Base-by-base conservation (phyloP, 2,113 vertebrate genomes). In the Neotragus moschatus region DNA sequence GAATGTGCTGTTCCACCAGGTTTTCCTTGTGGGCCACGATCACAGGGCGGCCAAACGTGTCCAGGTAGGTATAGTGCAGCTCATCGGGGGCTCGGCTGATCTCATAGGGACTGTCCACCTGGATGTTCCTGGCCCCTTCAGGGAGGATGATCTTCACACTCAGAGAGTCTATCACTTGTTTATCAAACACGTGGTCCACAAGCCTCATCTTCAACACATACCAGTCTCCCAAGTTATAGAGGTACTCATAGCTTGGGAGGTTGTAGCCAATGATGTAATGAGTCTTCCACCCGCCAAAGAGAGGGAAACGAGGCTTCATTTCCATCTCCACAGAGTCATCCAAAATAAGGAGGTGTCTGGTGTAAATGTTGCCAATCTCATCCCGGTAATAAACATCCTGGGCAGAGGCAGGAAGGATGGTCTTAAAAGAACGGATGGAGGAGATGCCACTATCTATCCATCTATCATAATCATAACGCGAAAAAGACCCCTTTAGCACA, bases 211-310 rank as follows among this genome's bases (percentile, higher is more conserved):
- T 99, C 98, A 99, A 98, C 23, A 99, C 99, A 89, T 99, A 99
- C 94, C 99, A 99, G 98, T 99, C 99, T 97, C 99, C 99, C 8
- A 99, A 98, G 63, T 99, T 99, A 98, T 99, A 99, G 63, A 99
- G 99, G 97, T 99, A 99, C 88, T 99, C 99, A 0, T 99, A 99
- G 99, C 99, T 99, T 49, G 99, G 99, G 95, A 99, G 98, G 98
- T 99, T 99, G 98, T 99, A 99, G 90, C 99, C 99, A 1, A 99
- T 99, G 63, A 99, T 99, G 95, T 99, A 99, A 96, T 99, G 99
- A 7, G 99, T 99, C 99, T 99, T 99, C 99, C 99, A 99, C 21
- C 99, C 99, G 21, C 99, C 99, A 85, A 99, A 99, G 47, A 99
- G 99, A 0, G 99, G 99, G 96, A 99, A 99, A 23, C 99, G 99